phyloP scores from a whole-genome alignment of 2,888 invertebrate species.

The Pecten maximus region DNA sequence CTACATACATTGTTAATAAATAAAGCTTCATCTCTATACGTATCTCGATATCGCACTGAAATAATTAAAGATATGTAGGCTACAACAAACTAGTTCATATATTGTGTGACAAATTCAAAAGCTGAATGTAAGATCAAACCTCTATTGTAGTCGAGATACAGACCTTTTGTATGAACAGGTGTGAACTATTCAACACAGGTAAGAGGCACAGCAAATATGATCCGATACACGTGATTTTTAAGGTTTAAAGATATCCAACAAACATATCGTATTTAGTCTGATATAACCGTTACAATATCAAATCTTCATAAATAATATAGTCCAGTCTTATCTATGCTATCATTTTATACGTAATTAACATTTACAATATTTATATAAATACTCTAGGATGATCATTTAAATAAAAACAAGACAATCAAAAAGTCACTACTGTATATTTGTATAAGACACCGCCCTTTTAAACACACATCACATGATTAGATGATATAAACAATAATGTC shows the following conservation, averaged over 20 bases:
- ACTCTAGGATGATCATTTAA: background rate
- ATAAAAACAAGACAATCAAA: background rate
- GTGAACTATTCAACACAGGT: background rate
- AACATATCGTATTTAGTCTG: background rate
- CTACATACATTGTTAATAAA: background rate
- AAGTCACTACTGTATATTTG: background rate
- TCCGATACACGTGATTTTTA: background rate
- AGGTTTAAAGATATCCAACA: background rate
- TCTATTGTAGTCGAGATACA: conserved; percentile 2
- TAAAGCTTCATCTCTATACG: background rate
- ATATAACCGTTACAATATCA: background rate
- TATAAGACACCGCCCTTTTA: conserved; percentile 20
- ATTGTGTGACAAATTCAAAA: background rate
- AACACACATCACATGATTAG: background rate
- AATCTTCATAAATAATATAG: background rate
- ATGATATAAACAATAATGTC: background rate
- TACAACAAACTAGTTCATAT: background rate
- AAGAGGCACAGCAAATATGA: background rate
- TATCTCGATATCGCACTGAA: background rate
- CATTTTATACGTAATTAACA: background rate
- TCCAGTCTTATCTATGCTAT: background rate
- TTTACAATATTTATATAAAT: background rate
- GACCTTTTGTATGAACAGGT: background rate
- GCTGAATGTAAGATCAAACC: background rate
- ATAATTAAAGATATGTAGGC: background rate